phyloP scores from a whole-genome alignment of 2,113 vertebrate species.

The Carollia perspicillata region DNA sequence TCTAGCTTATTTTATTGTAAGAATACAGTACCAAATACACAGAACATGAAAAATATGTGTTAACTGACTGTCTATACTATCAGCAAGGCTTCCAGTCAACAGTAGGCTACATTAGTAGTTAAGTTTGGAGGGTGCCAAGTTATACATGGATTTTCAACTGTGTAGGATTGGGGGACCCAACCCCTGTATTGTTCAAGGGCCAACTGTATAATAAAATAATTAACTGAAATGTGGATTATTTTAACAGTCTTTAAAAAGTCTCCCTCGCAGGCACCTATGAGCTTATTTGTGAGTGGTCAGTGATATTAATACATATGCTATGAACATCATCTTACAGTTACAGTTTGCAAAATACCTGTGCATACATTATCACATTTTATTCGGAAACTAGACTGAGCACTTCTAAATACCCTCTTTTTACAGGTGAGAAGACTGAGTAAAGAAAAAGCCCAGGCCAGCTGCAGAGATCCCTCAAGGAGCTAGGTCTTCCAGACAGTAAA shows the following conservation, averaged over 20 bases:
- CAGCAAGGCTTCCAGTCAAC: not conserved
- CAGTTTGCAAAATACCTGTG: not conserved
- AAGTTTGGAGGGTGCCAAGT: not conserved
- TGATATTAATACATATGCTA: not conserved
- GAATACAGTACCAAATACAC: not conserved
- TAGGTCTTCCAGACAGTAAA: not conserved
- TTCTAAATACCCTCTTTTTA: not conserved
- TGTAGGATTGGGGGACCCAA: not conserved
- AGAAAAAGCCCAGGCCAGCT: not conserved
- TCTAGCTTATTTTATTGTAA: not conserved
- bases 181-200: not conserved
- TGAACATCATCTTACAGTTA: not conserved
- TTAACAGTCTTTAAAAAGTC: constrained; percentile 28
- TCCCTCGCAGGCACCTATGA: not conserved
- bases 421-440: not conserved
- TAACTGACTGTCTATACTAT: not conserved
- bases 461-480: not conserved
- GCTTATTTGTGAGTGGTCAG: not conserved
- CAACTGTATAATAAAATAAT: constrained; percentile 19
- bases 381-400: not conserved
- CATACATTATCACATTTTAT: not conserved
- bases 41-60: not conserved
- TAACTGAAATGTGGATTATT: constrained; percentile 19
- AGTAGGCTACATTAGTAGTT: not conserved
- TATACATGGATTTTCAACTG: not conserved